A percentile compares a stretch with the other conserved stretches of the same genome.
Evolutionary conservation across 2,113 vertebrate species (phyloP).

Genomic region (Trematomus loennbergii): DNA sequence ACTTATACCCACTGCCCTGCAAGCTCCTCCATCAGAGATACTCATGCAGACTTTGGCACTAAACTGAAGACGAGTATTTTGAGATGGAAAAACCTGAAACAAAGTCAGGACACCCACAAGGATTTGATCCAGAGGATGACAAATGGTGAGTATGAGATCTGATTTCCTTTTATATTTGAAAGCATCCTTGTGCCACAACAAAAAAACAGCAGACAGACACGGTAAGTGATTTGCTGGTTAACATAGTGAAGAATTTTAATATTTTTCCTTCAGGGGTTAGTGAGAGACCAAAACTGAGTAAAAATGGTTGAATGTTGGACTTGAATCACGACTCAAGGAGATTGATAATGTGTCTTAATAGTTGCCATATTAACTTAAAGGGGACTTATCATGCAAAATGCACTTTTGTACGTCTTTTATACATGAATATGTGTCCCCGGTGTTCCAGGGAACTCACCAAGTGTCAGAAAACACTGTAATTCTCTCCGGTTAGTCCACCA

Average conservation of each 20-base stretch:
- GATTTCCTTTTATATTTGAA: background rate
- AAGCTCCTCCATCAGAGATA: background rate
- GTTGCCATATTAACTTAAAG: background rate
- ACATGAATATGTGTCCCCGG: no score
- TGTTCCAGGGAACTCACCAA: no score
- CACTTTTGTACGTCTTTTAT: no score
- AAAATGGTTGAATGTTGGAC: background rate
- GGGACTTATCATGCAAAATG: no score
- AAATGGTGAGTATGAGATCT: slow-evolving; percentile 31
- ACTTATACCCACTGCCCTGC: no score
- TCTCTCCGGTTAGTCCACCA: no score
- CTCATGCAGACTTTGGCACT: background rate
- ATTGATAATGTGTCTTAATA: background rate
- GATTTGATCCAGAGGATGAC: background rate
- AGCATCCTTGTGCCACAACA: background rate
- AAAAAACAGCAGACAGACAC: background rate
- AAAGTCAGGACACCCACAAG: background rate
- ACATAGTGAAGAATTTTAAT: background rate
- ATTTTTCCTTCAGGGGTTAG: background rate
- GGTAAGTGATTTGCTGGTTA: background rate
- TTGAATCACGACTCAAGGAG: no score
- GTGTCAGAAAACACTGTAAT: no score
- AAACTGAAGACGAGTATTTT: background rate
- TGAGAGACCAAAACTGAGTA: background rate
- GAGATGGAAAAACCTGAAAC: slow-evolving; percentile 16